phyloP scores from a whole-genome alignment of 2,888 invertebrate species.

The Phytoseiulus persimilis region DNA sequence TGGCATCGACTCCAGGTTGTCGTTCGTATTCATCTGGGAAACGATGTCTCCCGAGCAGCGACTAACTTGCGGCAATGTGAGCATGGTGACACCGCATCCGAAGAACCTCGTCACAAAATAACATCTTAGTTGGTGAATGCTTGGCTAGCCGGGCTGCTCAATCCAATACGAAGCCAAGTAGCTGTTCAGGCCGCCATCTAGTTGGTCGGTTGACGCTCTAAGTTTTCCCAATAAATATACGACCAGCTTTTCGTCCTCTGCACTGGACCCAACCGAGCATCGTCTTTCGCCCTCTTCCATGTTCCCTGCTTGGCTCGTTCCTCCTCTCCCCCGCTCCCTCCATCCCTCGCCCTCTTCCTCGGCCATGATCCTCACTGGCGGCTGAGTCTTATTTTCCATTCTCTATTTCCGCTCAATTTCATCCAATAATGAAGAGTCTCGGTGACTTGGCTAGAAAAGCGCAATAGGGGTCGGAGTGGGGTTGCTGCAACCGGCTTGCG shows the following conservation, averaged over 20 bases:
- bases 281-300: not conserved
- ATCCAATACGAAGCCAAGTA: not conserved
- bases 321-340: not conserved
- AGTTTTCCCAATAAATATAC: conserved; percentile 5
- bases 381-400: conserved; percentile 36
- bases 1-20: no score
- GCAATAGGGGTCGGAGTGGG: not conserved
- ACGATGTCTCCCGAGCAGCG: no score
- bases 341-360: not conserved
- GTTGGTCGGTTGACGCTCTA: not conserved
- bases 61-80: no score
- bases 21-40: no score
- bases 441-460: conserved; percentile 24
- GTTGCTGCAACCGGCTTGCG: not conserved
- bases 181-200: not conserved
- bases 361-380: conserved; percentile 5
- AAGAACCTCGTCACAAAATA: not conserved
- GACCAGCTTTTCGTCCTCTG: not conserved
- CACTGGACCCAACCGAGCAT: not conserved
- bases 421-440: conserved; percentile 38
- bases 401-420: conserved; percentile 39
- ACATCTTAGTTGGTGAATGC: not conserved
- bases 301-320: not conserved
- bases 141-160: not conserved
- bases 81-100: not conserved